Base-by-base conservation (phyloP, 2,888 invertebrate species). In the Pollenia labialis region DNA sequence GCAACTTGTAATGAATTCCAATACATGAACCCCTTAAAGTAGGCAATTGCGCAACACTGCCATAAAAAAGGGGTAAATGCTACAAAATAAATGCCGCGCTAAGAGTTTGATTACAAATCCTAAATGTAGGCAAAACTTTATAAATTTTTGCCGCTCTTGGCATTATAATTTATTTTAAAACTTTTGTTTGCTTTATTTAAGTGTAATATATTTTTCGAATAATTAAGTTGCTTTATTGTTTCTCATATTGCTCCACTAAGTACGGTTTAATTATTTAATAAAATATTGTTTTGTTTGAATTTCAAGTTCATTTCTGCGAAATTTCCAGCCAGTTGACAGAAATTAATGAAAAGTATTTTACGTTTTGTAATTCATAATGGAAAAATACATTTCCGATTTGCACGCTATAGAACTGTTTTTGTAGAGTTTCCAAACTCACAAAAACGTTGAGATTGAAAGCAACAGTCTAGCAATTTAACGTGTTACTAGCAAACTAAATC, bases 351-450 rank as follows among this genome's bases (percentile, higher is more conserved):
- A 52, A 40, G 10, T 69, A 52, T 40, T 69, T 69, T 69, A 69
- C n/a, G 11, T 32, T 10, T 32, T 10, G 50, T 52, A 50, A 69
- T 58, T 74, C 44, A 64, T 54, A 76, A 76, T 50, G 40, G n/a
- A n/a, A 23, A n/a, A 18, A 48, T 52, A 64, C 50, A 64, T 62
- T 75, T 75, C 75, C 62, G 75, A 32, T 11, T 76, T 66, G 76
- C 76, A 64, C 54, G 64, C 44, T 32, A 32, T n/a, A 62, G 10
- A 62, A 42, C 42, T n/a, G 16, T 42, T 16, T 42, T 62, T 7
- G 23, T 62, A n/a, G 40, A 62, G 14, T 42, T 42, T 8, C 40
- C 11, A n/a, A 40, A 9, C 14, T 7, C 7, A 58, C 11, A 58
- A 58, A 40, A 32, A 32, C 0, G 32, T 32, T 32, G 32, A 32